Base-by-base conservation (phyloP, 2,888 invertebrate genomes). In the Ochropacha duplaris region DNA sequence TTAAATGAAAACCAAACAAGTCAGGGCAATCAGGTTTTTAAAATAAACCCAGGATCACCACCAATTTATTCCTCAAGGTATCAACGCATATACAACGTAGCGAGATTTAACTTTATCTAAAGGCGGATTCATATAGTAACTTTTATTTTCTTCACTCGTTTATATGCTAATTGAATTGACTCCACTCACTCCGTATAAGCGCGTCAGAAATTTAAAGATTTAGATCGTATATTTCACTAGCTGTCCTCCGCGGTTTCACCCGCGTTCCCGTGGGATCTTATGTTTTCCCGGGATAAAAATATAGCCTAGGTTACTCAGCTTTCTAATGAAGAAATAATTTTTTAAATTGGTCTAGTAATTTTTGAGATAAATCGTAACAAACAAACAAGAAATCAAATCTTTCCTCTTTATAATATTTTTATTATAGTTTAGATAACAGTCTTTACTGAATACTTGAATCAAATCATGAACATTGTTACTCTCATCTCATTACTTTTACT, bases 91-190 rank as follows among this genome's bases (percentile, higher is more conserved):
- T 51, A 49, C 22, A 12, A n/a, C 19, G 51, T 19, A 51, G 16
- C 31, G 16, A 51, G 51, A 51, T 51, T 51, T n/a, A 51, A 28
- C 31, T 50, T n/a, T 28, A 31, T 19, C 31, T 11, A 11, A 19
- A 19, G 31, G 55, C 52, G 50, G 54, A 54, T 22, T 51, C 56
- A 54, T 57, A 60, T 50, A 44, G 49, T 11, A 26, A 58, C 60
- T 56, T 58, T 60, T 55, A 50, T 65, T 68, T 72, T 65, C 63
- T 61, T 55, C 50, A 55, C 55, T 60, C 52, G 61, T 76, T 67
- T 66, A 58, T 70, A 77, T 75, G 78, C 54, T 71, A 78, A 75
- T 76, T 64, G 59, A 71, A 68, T 64, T 31, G 58, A 6, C n/a
- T n/a, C n/a, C n/a, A n/a, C n/a, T 62, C 66, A 58, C 54, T 57